Base-by-base conservation (phyloP, 2,113 vertebrate species). In the Apodemus sylvaticus region DNA sequence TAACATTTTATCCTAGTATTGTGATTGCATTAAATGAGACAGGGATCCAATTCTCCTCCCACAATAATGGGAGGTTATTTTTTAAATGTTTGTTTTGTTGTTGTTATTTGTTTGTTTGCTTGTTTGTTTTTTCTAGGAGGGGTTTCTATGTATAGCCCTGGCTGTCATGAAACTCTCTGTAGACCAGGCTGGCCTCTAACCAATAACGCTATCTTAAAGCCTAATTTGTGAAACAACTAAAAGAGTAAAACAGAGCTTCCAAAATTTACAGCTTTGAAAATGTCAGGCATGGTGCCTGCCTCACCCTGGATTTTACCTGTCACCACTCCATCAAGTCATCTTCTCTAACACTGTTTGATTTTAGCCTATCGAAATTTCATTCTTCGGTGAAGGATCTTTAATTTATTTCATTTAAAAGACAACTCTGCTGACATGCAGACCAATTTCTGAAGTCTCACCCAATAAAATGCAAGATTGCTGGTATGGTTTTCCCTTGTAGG, bases 341-440 rank as follows among this genome's bases (percentile, higher is more conserved):
- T 91, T 94, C 86, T 74, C 66, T 58, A n/a, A 77, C 83, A 3
- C 51, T 74, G 29, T 60, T 91, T 83, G 0, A 60, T 39, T 79
- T 96, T 94, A n/a, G 90, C 16, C 87, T 76, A 83, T 0, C 91
- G 85, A 92, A 96, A 58, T 87, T 95, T 91, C 86, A 76, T 64
- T 95, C 22, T 77, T 96, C 91, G 95, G 58, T 78, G 89, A 96
- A 82, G 19, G 85, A 70, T 90, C 74, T 96, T 93, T 77, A 86
- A 82, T 70, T 93, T 92, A 14, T 74, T 93, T 91, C 58, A 95
- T 64, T 77, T 94, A 81, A 45, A 88, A 92, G 60, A 88, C n/a
- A 76, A 36, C 0, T 36, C 77, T 85, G 48, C 51, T 91, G 9
- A 64, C 90, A 55, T 68, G 31, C 51, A 81, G 22, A 81, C 66